These are phyloP conservation scores for Sinocyclocheilus rhinocerous DNA, from an alignment of 2,113 vertebrate species.

Conservation along the genomic window DNA sequence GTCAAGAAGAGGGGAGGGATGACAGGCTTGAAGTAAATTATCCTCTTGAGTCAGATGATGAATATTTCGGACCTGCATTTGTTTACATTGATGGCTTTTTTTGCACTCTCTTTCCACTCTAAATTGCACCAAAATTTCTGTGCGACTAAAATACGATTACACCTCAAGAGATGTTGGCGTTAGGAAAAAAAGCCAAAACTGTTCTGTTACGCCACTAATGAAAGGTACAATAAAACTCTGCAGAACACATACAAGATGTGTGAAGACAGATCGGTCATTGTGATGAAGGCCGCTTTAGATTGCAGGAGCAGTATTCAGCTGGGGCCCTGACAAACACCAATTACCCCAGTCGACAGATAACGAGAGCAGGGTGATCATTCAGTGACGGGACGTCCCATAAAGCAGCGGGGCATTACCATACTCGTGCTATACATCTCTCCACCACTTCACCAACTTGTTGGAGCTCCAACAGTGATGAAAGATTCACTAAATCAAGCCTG, in stretches of 20 bases:
- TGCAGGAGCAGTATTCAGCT: constrained; percentile 74
- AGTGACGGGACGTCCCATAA: constrained; percentile 69
- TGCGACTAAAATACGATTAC: constrained; percentile 18
- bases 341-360: constrained; percentile 79
- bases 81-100: neutral
- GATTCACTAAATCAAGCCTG: constrained; percentile 31
- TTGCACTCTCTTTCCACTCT: neutral
- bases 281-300: constrained; percentile 59
- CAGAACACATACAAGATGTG: constrained; percentile 7
- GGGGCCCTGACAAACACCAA: constrained; percentile 75
- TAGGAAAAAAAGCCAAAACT: constrained; percentile 24
- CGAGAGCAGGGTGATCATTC: constrained; percentile 73
- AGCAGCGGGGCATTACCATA: constrained; percentile 70
- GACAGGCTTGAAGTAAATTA: constrained; percentile 38
- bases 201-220: constrained; percentile 18
- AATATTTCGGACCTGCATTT: neutral
- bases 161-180: neutral
- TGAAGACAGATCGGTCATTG: constrained; percentile 61
- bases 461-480: constrained; percentile 1
- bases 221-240: constrained; percentile 5
- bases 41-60: constrained; percentile 21
- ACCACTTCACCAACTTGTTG: constrained; percentile 1
- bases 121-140: neutral
- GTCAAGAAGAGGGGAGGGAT: neutral
- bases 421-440: constrained; percentile 65